Base-by-base conservation (phyloP, 2,888 invertebrate species). In the Nymphalis polychloros region DNA sequence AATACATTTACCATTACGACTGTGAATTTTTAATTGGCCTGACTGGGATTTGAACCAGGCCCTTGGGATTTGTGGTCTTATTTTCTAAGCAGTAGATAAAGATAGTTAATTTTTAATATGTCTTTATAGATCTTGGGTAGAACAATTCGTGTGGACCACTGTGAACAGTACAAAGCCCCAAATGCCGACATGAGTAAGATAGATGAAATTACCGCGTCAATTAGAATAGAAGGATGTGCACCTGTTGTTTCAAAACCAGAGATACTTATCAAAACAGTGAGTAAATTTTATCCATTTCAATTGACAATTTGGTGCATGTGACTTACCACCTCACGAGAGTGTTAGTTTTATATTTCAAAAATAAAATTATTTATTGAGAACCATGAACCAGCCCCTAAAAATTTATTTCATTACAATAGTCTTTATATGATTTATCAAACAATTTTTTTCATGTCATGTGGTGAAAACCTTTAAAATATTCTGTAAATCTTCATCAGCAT, bases 121-220 rank as follows among this genome's bases (percentile, higher is more conserved):
- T 41, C 8, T 4, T 4, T 84, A 41, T 77, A 97, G 96, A 93
- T 99, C 70, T 90, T 97, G 67, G 96, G 96, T 5, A 94, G 99
- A 71, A 96, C 96, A 5, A 93, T 99, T 55, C 92, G 99, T 77
- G 99, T 99, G 0, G 99, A 99, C 85, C 99, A 99, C 87, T 98
- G 98, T 65, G 95, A 96, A 72, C 96, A 98, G 80, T 99, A 99
- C 85, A 97, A 97, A 85, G 96, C 97, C 5, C 99, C 99, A 0
- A 97, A 97, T 82, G 95, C 95, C 13, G 96, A 96, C 57, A 96
- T 97, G 85, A 93, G 94, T 57, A 93, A 93, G 72, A 88, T 95
- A 70, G 97, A 97, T 79, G 95, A 96, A 69, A 94, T 95, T 72
- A 96, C 96, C 50, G 95, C 94, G 79, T 93, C 93, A 66, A 91